A percentile compares a stretch with the other conserved stretches of the same genome.
phyloP scores from a whole-genome alignment of 2,113 vertebrate species.

The Urocolius indicus region DNA sequence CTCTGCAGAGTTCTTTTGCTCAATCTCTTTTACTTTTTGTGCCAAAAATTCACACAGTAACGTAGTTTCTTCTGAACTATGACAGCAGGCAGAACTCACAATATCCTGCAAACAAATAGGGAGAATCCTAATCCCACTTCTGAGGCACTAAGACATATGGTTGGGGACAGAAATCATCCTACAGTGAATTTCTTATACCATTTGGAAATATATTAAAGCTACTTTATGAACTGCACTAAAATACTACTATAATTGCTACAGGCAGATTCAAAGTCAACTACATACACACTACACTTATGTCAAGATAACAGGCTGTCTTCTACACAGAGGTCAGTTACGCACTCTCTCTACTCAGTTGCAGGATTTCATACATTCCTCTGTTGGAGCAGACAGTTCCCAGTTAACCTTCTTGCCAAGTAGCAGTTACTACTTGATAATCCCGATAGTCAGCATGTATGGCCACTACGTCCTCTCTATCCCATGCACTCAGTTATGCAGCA shows the following conservation, averaged over 20 bases:
- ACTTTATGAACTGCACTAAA: neutral
- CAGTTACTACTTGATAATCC: neutral
- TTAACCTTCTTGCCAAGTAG: neutral
- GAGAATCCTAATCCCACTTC: neutral
- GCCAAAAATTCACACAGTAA: neutral
- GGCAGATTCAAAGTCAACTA: neutral
- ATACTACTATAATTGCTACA: neutral
- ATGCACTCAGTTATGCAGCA: neutral
- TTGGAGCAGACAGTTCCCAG: neutral
- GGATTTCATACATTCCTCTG: neutral
- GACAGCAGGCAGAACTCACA: neutral
- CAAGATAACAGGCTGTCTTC: neutral
- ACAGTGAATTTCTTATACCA: neutral
- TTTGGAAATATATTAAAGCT: neutral
- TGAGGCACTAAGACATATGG: neutral
- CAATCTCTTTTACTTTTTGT: neutral
- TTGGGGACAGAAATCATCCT: neutral
- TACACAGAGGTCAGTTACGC: neutral
- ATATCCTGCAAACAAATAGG: neutral
- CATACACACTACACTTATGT: neutral
- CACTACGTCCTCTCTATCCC: neutral
- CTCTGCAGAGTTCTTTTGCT: neutral
- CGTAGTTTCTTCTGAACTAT: neutral
- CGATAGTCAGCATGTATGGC: neutral
- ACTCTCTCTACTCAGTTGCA: neutral